These are phyloP conservation scores for Podotricha telesiphe DNA, from an alignment of 2,888 invertebrate species.

Conservation along the genomic window DNA sequence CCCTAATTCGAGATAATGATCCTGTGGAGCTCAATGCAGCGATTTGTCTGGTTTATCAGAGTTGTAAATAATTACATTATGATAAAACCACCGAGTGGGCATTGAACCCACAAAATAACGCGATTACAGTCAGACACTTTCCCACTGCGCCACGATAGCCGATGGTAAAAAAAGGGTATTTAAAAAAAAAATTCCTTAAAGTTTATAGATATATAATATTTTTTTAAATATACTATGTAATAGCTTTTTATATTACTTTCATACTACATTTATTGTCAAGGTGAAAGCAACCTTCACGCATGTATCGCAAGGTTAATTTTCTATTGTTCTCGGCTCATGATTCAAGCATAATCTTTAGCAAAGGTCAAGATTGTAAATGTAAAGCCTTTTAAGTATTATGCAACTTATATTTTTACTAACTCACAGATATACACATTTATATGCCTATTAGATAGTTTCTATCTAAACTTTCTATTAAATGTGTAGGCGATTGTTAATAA, in stretches of 20 bases:
- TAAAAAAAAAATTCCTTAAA: too few relatives aligned
- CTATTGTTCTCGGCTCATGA: constrained; percentile 23
- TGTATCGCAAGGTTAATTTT: constrained; percentile 26
- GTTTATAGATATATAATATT: too few relatives aligned
- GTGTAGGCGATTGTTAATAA: background rate
- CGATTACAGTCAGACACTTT: too few relatives aligned
- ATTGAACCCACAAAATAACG: too few relatives aligned
- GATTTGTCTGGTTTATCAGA: too few relatives aligned
- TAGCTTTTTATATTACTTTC: background rate
- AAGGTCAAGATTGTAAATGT: constrained; percentile 24
- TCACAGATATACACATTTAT: too few relatives aligned
- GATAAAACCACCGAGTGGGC: too few relatives aligned
- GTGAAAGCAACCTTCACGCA: constrained; percentile 24
- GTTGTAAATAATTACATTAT: too few relatives aligned
- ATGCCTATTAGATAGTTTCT: background rate
- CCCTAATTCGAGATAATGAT: too few relatives aligned
- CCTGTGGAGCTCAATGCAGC: too few relatives aligned
- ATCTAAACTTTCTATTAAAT: background rate
- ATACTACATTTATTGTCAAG: background rate
- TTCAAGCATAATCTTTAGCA: constrained; percentile 12
- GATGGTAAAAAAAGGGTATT: too few relatives aligned
- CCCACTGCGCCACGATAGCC: too few relatives aligned
- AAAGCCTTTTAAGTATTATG: constrained; percentile 5
- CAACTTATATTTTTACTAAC: background rate
- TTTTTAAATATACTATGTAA: background rate